These are phyloP conservation scores for Nothobranchius furzeri DNA, from an alignment of 2,113 vertebrate species.

Conservation along the genomic window DNA sequence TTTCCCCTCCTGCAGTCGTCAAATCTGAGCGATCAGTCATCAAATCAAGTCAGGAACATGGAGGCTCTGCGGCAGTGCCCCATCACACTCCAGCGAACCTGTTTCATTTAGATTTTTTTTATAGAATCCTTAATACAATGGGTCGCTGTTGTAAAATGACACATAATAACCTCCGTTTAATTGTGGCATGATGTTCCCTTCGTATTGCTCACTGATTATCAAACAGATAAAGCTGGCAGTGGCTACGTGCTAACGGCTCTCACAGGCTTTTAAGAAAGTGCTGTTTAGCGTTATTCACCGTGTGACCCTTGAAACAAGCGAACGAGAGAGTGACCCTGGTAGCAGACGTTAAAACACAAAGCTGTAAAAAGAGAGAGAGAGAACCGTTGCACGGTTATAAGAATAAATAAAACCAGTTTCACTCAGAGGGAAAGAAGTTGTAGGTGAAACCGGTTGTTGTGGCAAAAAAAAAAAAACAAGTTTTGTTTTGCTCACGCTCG, in stretches of 20 bases:
- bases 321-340: slow-evolving; percentile 40
- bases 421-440: slow-evolving; percentile 35
- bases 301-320: slow-evolving; percentile 60
- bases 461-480: slow-evolving; percentile 67
- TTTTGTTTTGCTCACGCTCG: slow-evolving; percentile 65
- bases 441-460: slow-evolving; percentile 67
- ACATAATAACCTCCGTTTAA: slow-evolving; percentile 48
- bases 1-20: slow-evolving; percentile 13
- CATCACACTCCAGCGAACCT: not conserved
- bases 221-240: slow-evolving; percentile 58
- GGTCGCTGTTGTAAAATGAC: slow-evolving; percentile 40
- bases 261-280: slow-evolving; percentile 59
- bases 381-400: slow-evolving; percentile 51
- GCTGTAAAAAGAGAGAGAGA: slow-evolving; percentile 42
- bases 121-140: slow-evolving; percentile 21
- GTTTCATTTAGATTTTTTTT: slow-evolving; percentile 23
- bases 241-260: slow-evolving; percentile 39
- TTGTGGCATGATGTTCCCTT: slow-evolving; percentile 50
- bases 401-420: slow-evolving; percentile 62
- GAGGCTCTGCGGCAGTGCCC: not conserved
- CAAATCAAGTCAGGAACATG: slow-evolving; percentile 29
- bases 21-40: slow-evolving; percentile 44
- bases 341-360: slow-evolving; percentile 56
- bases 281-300: slow-evolving; percentile 48
- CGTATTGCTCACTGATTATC: slow-evolving; percentile 61